Percentiles rank a stretch among this genome's conserved stretches.
Conservation (phyloP, 1,140 invertebrate species). For the Eulimnadia texana region DNA sequence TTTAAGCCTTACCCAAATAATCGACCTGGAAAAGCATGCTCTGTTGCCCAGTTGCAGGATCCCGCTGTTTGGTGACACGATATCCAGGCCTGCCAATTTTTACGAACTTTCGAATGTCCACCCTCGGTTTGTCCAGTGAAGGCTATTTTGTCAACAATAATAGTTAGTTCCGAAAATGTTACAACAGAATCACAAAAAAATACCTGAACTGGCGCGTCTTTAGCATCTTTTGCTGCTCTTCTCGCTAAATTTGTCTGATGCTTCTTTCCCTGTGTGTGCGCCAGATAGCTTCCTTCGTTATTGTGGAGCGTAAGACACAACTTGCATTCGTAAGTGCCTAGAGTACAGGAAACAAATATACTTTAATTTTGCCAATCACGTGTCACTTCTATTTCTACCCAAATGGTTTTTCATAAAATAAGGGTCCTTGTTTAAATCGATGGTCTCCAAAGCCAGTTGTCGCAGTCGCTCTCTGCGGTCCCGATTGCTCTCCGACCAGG, state of each 20-base stretch:
- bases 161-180: conserved; percentile 8
- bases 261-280: conserved; percentile 99
- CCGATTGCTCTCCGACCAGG: conserved; percentile 94
- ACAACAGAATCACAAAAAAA: background rate
- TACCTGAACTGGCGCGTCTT: conserved; percentile 71
- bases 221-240: conserved; percentile 95
- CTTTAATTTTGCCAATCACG: background rate
- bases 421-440: conserved; percentile 96
- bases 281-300: conserved; percentile 98
- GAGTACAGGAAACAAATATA: conserved; percentile 23
- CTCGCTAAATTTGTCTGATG: conserved; percentile 98
- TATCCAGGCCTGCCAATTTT: conserved; percentile 99
- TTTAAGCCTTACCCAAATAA: conserved; percentile 52
- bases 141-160: conserved; percentile 37
- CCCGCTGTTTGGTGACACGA: conserved; percentile 95
- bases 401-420: conserved; percentile 99
- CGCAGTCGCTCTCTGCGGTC: conserved; percentile 89
- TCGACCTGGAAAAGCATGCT: conserved; percentile 95
- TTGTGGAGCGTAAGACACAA: conserved; percentile 96
- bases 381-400: conserved; percentile 32
- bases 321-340: conserved; percentile 97
- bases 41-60: conserved; percentile 87
- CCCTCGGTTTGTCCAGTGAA: conserved; percentile 82
- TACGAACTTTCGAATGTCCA: conserved; percentile 97
- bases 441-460: conserved; percentile 93